Base-by-base conservation (phyloP, 2,113 vertebrate genomes). In the Cygnus buccinator region DNA sequence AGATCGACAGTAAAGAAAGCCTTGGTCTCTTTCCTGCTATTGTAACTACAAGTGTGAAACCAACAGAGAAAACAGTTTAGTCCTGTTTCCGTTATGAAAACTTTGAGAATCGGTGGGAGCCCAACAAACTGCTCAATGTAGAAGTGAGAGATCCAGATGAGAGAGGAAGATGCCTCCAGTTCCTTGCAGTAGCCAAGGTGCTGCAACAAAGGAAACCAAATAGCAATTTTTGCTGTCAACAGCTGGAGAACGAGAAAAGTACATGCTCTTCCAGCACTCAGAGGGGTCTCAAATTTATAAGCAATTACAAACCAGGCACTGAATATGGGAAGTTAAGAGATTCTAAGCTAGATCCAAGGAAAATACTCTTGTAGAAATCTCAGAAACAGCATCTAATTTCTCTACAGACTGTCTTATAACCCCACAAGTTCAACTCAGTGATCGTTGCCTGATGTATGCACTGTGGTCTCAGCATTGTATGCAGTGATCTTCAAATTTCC, bases 61-160 rank as follows among this genome's bases (percentile, higher is more conserved):
- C 1, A 1, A 41, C 39, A 89, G 43, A 94, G 12, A 50, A 44
- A 65, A 75, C 31, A 57, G 44, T 44, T 87, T 35, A 54, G 43
- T 85, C 85, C 46, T 76, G 26, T 7, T 81, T 59, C 54, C 0
- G 0, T n/a, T 68, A 73, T 0, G 8, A 89, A 87, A 82, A 65
- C 55, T 20, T 7, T 29, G 29, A 68, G 41, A 26, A 78, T 12
- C 33, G 20, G 26, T 28, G 84, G 28, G 62, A 5, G 84, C 3
- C 46, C 67, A 58, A 89, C 0, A 92, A 87, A 84, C 28, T 48
- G 43, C 43, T 81, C 52, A 35, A 29, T 65, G 70, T 22, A 75
- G 70, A 94, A 86, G 11, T 8, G 13, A 90, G 61, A 50, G 48
- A 87, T 16, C 21, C 43, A 39, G 29, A 46, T 0, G 0, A 66